Evolutionary conservation across 2,113 vertebrate species (phyloP).

Genomic region (Corydoras sp.): DNA sequence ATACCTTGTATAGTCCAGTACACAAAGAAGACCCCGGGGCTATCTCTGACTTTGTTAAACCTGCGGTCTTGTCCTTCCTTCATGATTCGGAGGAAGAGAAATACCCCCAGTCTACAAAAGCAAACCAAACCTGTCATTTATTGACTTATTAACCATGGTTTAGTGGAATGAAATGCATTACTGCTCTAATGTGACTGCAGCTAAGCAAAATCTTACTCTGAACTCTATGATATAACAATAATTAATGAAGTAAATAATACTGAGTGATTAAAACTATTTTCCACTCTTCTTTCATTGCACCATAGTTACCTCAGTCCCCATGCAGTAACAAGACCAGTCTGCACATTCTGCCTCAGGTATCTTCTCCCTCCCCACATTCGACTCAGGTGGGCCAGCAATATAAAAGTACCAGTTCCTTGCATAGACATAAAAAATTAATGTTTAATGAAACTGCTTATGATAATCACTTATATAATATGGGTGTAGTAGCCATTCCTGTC

Average conservation of each 20-base stretch:
- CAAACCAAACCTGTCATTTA: slow-evolving; percentile 49
- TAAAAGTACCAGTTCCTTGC: slow-evolving; percentile 69
- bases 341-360: slow-evolving; percentile 65
- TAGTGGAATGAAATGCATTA: slow-evolving; percentile 44
- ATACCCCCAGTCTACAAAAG: slow-evolving; percentile 64
- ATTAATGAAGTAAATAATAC: not conserved
- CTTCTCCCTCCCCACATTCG: slow-evolving; percentile 63
- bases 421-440: slow-evolving; percentile 15
- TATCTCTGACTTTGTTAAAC: slow-evolving; percentile 69
- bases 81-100: slow-evolving; percentile 72
- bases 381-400: slow-evolving; percentile 71
- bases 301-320: slow-evolving; percentile 67
- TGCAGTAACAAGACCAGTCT: slow-evolving; percentile 66
- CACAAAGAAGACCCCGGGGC: slow-evolving; percentile 68
- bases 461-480: slow-evolving; percentile 4
- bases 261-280: not conserved
- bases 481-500: slow-evolving; percentile 24
- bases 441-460: slow-evolving; percentile 12
- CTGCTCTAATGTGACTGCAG: slow-evolving; percentile 11
- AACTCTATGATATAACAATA: not conserved
- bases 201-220: not conserved
- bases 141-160: slow-evolving; percentile 63
- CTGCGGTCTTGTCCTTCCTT: slow-evolving; percentile 69
- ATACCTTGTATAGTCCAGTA: slow-evolving; percentile 77
- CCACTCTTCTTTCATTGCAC: not conserved